phyloP scores from a whole-genome alignment of 2,797 vertebrate genomes.

The Syngnathus acus region DNA sequence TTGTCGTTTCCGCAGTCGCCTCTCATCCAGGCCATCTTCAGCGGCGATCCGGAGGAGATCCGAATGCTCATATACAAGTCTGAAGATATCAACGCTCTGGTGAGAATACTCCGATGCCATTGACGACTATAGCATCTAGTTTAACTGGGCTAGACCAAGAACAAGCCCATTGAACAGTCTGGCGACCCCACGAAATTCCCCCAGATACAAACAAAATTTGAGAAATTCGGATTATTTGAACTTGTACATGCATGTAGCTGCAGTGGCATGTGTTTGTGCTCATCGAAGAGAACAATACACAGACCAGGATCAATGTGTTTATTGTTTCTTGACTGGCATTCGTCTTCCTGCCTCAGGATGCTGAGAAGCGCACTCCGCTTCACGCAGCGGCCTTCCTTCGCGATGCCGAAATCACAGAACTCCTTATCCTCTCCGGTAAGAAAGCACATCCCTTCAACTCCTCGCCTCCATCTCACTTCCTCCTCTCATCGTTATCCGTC shows the following conservation, averaged over 20 bases:
- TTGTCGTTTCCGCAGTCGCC: slow-evolving; percentile 71
- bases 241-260: too few species aligned
- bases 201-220: too few species aligned
- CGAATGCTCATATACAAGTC: slow-evolving; percentile 94
- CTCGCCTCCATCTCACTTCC: background rate
- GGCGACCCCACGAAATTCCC: too few species aligned
- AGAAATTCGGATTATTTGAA: too few species aligned
- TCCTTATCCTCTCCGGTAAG: slow-evolving; percentile 92
- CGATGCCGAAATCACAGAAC: slow-evolving; percentile 92
- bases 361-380: slow-evolving; percentile 91
- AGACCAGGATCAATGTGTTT: background rate
- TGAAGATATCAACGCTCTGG: slow-evolving; percentile 93
- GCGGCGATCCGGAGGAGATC: slow-evolving; percentile 92
- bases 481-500: background rate
- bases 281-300: too few species aligned
- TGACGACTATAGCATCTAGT: too few species aligned
- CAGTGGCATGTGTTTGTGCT: too few species aligned
- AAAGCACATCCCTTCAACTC: slow-evolving; percentile 1
- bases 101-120: slow-evolving; percentile 45
- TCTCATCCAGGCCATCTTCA: slow-evolving; percentile 94
- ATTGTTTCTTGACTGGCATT: background rate
- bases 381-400: slow-evolving; percentile 92
- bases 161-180: too few species aligned
- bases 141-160: too few species aligned
- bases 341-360: slow-evolving; percentile 69